These are phyloP conservation scores for Bryconaethiops microstoma DNA, from an alignment of 2,797 vertebrate genomes.

Conservation along the genomic window DNA sequence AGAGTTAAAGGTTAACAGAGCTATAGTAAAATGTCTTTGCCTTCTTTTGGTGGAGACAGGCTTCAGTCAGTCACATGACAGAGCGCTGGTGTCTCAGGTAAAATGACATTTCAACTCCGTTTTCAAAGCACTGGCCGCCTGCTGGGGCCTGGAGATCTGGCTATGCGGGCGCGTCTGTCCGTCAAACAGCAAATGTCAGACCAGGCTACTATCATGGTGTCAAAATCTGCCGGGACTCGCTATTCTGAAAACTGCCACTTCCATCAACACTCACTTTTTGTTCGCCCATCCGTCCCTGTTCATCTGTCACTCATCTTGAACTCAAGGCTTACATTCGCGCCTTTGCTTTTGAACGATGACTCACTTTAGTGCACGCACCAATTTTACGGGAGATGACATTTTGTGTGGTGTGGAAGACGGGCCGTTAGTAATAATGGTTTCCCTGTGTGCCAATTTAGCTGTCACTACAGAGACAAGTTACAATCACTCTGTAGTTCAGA, in stretches of 20 bases:
- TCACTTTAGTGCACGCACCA: slow-evolving; percentile 14
- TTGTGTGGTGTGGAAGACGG: background rate
- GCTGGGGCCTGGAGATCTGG: slow-evolving; percentile 30
- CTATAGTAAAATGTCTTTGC: background rate
- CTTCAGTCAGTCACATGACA: slow-evolving; percentile 43
- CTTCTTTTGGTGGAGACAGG: background rate
- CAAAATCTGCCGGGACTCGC: slow-evolving; percentile 4
- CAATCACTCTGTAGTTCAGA: background rate
- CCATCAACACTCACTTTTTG: background rate
- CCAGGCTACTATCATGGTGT: slow-evolving; percentile 23
- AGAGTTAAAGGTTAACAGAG: slow-evolving; percentile 45
- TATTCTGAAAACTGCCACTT: slow-evolving; percentile 14
- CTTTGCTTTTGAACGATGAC: background rate
- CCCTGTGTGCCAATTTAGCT: background rate
- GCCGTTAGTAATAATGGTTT: background rate
- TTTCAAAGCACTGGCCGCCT: slow-evolving; percentile 20
- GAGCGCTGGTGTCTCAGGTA: slow-evolving; percentile 11
- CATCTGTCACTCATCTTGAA: background rate
- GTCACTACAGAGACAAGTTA: slow-evolving; percentile 1
- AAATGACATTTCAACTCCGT: slow-evolving; percentile 42
- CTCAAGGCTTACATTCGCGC: background rate
- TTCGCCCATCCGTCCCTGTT: background rate
- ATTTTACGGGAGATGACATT: slow-evolving; percentile 13
- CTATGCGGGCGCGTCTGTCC: background rate
- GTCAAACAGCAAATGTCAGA: slow-evolving; percentile 21